A percentile compares a stretch with the other conserved stretches of the same genome.
Evolutionary conservation across 2,113 vertebrate genomes (phyloP).

Genomic region (Eudyptes chrysolophus): DNA sequence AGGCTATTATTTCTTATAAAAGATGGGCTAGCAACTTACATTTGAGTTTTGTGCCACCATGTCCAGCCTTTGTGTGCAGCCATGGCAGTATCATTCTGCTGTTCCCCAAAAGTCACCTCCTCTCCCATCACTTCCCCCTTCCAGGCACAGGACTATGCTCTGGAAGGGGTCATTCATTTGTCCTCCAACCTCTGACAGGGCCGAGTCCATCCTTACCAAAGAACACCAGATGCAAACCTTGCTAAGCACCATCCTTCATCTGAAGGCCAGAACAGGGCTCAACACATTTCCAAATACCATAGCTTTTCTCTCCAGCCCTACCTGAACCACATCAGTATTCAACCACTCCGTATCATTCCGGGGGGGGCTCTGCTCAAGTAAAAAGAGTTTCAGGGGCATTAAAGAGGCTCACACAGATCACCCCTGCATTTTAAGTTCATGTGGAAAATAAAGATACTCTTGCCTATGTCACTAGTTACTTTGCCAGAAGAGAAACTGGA

Average conservation of each 20-base stretch:
- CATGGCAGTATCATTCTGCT: not conserved
- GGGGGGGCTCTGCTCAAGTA: not conserved
- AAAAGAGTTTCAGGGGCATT: not conserved
- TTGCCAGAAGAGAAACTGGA: not conserved
- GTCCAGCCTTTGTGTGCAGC: not conserved
- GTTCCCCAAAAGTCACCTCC: not conserved
- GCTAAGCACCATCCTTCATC: not conserved
- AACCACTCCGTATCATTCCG: rapidly evolving
- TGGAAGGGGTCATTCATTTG: not conserved
- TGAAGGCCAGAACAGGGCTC: not conserved
- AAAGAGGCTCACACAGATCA: not conserved
- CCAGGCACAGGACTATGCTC: not conserved
- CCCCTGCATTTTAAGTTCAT: not conserved
- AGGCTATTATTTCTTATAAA: not conserved
- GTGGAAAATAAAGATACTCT: not conserved
- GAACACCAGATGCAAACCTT: not conserved
- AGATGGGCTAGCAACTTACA: not conserved
- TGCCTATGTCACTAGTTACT: not conserved
- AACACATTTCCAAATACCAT: not conserved
- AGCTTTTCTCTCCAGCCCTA: not conserved
- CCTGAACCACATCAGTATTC: not conserved
- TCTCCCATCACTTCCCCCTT: not conserved
- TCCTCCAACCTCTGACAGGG: not conserved
- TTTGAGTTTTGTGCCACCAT: not conserved
- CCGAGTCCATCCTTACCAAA: rapidly evolving